These are phyloP conservation scores for Drosophila navojoa DNA, from an alignment of 1,140 invertebrate species.

Conservation along the genomic window DNA sequence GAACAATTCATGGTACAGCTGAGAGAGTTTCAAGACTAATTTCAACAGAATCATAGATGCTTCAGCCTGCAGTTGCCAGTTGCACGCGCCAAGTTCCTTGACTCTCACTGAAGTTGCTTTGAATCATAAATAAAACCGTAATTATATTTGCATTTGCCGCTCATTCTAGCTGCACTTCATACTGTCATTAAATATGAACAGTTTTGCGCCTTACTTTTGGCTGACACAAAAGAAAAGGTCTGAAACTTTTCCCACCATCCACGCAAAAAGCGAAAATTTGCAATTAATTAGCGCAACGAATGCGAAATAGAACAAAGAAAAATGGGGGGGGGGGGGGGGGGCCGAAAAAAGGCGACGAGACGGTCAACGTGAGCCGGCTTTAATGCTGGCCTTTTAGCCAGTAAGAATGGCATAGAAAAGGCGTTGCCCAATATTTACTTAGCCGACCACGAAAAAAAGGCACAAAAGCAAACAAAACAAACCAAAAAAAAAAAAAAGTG, in stretches of 20 bases:
- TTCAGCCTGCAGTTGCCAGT: too few species aligned
- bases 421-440: slow-evolving; percentile 69
- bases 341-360: slow-evolving; percentile 34
- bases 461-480: slow-evolving; percentile 18
- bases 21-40: too few species aligned
- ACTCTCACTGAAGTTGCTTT: too few species aligned
- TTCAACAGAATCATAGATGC: too few species aligned
- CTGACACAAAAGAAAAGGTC: slow-evolving; percentile 67
- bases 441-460: slow-evolving; percentile 3
- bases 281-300: slow-evolving; percentile 70
- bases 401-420: slow-evolving; percentile 45
- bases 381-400: slow-evolving; percentile 60
- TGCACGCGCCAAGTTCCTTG: too few species aligned
- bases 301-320: slow-evolving; percentile 46
- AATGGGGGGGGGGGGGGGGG: not conserved
- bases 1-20: too few species aligned
- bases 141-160: not conserved
- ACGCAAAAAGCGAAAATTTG: slow-evolving; percentile 63
- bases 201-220: slow-evolving; percentile 13
- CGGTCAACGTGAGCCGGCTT: slow-evolving; percentile 53
- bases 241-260: slow-evolving; percentile 59
- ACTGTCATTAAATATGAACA: not conserved
- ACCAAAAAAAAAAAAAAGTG: not conserved
- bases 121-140: not conserved
- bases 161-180: not conserved